Conservation (phyloP, 2,113 vertebrate genomes). For the Stomatorhinus ivindoensis region DNA sequence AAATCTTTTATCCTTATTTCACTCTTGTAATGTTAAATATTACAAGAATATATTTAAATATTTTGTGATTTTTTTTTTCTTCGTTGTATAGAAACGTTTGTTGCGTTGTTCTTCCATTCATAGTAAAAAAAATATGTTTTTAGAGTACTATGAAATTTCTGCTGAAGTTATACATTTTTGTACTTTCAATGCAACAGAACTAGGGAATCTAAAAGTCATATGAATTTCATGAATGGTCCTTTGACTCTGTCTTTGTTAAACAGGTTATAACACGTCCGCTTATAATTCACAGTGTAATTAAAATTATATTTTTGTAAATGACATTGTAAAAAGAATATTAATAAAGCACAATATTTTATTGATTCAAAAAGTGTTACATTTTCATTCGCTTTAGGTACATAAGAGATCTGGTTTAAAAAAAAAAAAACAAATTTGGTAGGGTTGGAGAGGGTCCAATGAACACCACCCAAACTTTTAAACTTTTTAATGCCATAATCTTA, state of each 20-base stretch:
- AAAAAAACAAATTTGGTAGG: not conserved
- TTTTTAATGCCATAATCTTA: not conserved
- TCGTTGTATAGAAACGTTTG: not conserved
- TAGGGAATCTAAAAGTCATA: not conserved
- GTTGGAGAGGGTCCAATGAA: not conserved
- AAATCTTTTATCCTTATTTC: not conserved
- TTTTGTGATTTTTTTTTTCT: conserved; percentile 4
- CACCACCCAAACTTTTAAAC: not conserved
- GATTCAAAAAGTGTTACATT: not conserved
- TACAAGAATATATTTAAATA: conserved; percentile 12
- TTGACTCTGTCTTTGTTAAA: not conserved
- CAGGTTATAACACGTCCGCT: conserved; percentile 32
- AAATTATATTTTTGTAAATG: conserved; percentile 51
- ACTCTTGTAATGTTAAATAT: conserved; percentile 19
- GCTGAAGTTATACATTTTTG: not conserved
- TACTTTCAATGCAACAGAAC: not conserved
- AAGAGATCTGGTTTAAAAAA: not conserved
- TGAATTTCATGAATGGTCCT: not conserved
- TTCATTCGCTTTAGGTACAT: not conserved
- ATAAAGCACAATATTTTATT: conserved; percentile 44
- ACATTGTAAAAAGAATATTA: conserved; percentile 35
- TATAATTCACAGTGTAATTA: conserved; percentile 29
- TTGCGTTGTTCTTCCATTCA: not conserved
- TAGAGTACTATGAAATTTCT: not conserved
- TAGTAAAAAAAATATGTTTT: not conserved